phyloP scores from a whole-genome alignment of 2,888 invertebrate genomes.

The Cosmia pyralina region DNA sequence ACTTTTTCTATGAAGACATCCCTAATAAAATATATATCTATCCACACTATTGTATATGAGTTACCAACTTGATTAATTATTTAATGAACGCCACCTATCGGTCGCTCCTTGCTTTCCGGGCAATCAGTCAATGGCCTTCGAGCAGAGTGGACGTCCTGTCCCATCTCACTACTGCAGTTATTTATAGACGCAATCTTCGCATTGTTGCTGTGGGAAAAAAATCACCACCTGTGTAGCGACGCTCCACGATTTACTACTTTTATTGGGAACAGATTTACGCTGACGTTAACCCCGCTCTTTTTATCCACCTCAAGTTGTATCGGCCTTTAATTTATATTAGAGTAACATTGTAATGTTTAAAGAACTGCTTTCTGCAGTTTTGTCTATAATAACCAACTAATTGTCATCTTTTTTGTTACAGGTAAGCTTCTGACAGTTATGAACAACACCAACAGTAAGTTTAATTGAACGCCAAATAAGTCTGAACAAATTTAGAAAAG shows the following conservation, averaged over 20 bases:
- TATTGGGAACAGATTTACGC: conserved; percentile 78
- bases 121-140: conserved; percentile 83
- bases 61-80: conserved; percentile 82
- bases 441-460: conserved; percentile 46
- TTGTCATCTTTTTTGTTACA: conserved; percentile 62
- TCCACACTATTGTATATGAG: conserved; percentile 42
- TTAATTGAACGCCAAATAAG: conserved; percentile 47
- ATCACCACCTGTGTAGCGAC: conserved; percentile 79
- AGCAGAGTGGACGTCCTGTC: conserved; percentile 78
- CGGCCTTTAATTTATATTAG: conserved; percentile 41
- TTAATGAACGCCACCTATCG: conserved; percentile 86
- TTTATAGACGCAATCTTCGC: conserved; percentile 87
- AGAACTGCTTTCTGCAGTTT: not conserved
- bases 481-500: conserved; percentile 39
- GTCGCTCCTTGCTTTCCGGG: conserved; percentile 77
- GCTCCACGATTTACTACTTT: conserved; percentile 81
- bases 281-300: conserved; percentile 71
- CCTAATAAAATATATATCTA: conserved; percentile 17
- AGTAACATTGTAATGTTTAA: conserved; percentile 11
- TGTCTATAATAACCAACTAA: conserved; percentile 14
- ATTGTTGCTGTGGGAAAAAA: conserved; percentile 75
- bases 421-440: conserved; percentile 62
- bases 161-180: conserved; percentile 79
- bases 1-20: not conserved
- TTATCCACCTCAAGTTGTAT: conserved; percentile 60